Evolutionary conservation across 2,888 invertebrate species (phyloP).

Genomic region (Yponomeuta malinellus): DNA sequence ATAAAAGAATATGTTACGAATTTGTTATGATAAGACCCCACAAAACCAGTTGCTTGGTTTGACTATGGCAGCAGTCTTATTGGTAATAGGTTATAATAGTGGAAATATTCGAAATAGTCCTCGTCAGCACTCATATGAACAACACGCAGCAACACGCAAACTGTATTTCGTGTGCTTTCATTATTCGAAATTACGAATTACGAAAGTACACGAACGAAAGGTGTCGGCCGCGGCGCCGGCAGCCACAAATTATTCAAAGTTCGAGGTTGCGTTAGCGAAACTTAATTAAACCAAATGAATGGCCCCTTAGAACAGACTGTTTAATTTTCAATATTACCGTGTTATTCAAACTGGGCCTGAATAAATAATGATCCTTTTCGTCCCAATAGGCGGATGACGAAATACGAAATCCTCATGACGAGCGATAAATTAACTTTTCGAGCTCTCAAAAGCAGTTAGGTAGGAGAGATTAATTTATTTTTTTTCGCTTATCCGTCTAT

Average conservation of each 20-base stretch:
- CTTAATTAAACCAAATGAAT: not conserved
- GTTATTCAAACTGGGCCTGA: not conserved
- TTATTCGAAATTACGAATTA: not conserved
- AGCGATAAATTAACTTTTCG: not conserved
- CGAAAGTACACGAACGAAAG: not conserved
- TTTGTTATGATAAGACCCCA: no score
- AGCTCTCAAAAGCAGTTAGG: not conserved
- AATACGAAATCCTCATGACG: not conserved
- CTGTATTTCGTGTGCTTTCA: not conserved
- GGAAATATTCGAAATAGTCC: no score
- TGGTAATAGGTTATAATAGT: no score
- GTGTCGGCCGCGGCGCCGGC: not conserved
- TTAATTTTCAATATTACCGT: not conserved
- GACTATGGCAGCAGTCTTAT: no score
- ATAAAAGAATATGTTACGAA: no score
- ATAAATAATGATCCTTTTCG: not conserved
- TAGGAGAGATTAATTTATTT: not conserved
- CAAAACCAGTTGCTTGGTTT: no score
- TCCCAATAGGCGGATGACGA: not conserved
- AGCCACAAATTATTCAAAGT: not conserved
- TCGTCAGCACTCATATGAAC: no score
- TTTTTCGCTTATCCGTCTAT: not conserved
- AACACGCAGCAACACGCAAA: no score
- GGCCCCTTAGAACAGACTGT: not conserved
- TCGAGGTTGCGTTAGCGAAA: not conserved